Evolutionary conservation across 2,797 vertebrate genomes (phyloP).

Genomic region (Pelochelys cantorii): DNA sequence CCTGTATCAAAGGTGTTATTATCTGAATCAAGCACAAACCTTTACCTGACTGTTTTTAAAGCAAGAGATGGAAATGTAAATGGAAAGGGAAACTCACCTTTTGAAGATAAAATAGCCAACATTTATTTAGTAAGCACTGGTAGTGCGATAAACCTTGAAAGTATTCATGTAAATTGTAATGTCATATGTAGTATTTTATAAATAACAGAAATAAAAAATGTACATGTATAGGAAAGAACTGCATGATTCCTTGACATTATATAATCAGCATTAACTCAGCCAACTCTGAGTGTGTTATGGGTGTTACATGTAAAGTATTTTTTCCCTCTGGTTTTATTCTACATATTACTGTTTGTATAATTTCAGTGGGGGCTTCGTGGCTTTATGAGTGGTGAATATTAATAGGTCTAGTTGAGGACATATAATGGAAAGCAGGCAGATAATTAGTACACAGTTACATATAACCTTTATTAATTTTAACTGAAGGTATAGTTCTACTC

Average conservation of each 20-base stretch:
- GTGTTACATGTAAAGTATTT: neutral
- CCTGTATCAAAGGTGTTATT: neutral
- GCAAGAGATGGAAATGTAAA: neutral
- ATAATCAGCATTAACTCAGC: neutral
- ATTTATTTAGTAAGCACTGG: neutral
- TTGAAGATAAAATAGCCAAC: neutral
- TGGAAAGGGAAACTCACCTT: neutral
- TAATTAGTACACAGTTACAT: neutral
- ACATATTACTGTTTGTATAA: neutral
- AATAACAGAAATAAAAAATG: neutral
- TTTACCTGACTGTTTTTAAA: neutral
- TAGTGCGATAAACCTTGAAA: neutral
- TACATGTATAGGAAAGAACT: neutral
- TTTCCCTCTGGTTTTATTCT: neutral
- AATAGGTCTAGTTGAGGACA: neutral
- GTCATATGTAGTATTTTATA: neutral
- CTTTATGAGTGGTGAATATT: neutral
- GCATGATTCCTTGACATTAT: neutral
- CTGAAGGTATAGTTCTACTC: neutral
- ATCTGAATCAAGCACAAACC: neutral
- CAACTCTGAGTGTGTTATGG: neutral
- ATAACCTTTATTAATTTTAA: neutral
- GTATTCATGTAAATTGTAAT: neutral
- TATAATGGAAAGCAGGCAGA: rapidly evolving
- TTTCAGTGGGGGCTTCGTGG: neutral